These are phyloP conservation scores for Centroberyx gerrardi DNA, from an alignment of 2,797 vertebrate genomes.

Conservation along the genomic window DNA sequence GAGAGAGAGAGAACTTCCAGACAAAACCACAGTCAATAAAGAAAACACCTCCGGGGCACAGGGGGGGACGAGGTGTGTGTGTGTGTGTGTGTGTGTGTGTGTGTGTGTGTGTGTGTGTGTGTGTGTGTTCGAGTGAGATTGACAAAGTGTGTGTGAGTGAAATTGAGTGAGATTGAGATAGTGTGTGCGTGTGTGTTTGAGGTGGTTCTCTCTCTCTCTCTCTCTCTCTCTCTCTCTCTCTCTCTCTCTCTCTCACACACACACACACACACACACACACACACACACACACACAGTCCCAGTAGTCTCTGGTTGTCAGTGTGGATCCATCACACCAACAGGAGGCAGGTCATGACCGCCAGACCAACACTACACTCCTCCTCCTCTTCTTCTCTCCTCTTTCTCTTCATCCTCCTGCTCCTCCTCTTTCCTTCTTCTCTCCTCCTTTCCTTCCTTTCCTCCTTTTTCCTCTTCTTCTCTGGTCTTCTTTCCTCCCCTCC, in stretches of 20 bases:
- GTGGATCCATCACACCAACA: constrained; percentile 73
- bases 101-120: no score
- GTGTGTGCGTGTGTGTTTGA: neutral
- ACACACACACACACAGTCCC: constrained; percentile 36
- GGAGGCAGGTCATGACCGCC: constrained; percentile 66
- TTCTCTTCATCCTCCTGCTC: neutral
- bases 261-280: constrained; percentile 39
- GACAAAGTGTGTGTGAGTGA: no score
- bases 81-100: no score
- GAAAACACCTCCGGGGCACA: no score
- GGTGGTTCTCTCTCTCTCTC: no score
- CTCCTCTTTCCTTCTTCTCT: neutral
- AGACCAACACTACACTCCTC: constrained; percentile 28
- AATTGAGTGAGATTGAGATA: no score
- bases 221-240: no score
- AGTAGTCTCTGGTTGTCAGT: constrained; percentile 69
- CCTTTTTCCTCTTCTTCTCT: neutral
- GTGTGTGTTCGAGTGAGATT: no score
- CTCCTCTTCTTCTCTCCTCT: neutral
- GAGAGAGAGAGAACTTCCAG: no score
- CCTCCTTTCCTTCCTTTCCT: neutral
- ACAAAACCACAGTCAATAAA: no score
- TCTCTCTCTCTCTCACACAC: neutral
- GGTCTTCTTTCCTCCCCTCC: no score
- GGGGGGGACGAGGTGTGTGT: no score